Evolutionary conservation across 2,113 vertebrate species (phyloP), one percentile per base, ranked within the genome.

Genomic region (Machaerirhynchus nigripectus): DNA sequence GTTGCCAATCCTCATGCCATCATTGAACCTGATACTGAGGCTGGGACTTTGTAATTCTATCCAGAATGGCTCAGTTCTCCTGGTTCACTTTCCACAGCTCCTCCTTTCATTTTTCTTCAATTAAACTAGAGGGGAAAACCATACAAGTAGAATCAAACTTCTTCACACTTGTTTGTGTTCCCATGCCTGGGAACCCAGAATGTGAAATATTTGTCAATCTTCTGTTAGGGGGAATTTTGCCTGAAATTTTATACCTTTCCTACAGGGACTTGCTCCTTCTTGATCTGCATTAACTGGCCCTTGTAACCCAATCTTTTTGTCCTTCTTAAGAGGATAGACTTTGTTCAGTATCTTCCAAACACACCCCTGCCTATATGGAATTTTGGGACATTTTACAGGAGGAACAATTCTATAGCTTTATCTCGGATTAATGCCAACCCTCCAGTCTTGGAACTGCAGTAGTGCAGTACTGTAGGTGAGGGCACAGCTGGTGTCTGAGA

Each of bases 1-100:
- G 61, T 68, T 96, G 94, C 98, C 98, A 97, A 84, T 98, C 98
- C 80, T 98, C 93, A 10, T 97, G 97, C 98, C 98, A 98, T 67
- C 30, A 74, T 35, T 82, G 92, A 65, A 96, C 80, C 61, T 82
- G 96, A 95, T 98, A 98, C 61, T 69, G 83, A 23, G 97, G 84
- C 81, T 96, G 91, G 61, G 97, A 97, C 57, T 97, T 93, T 53
- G 89, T 96, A 96, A 98, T 95, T 84, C 96, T 98, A 39, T 89
- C 91, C 56, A 94, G 94, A 42, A 98, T 88, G 65, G 64, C 50
- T 30, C 75, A 37, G 88, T 98, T 99, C 93, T 98, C 98, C 79
- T 93, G 95, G 37, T 92, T 96, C 27, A 97, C 95, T 83, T 94
- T 97, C 33, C 50, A 37, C 61, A 98, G 92, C 74, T 98, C 97